Evolutionary conservation across 1,140 invertebrate genomes (phyloP), one percentile per base, ranked within the genome.

Genomic region (Drosophila sturtevanti): DNA sequence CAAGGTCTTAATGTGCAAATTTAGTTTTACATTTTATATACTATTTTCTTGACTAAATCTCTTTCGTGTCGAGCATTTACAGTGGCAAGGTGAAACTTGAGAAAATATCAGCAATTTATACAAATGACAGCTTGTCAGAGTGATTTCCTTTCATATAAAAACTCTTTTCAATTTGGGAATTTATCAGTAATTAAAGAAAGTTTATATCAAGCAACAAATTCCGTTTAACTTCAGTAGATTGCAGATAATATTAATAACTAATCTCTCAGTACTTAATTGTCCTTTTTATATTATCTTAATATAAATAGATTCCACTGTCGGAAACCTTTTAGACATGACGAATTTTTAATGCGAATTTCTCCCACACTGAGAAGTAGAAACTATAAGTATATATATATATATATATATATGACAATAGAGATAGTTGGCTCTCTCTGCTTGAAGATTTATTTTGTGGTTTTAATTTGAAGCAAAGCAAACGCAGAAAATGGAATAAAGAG

Each of bases 11-110:
- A 89, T 82, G 85, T 90, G 77, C 74, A 89, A 89, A 89, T 89
- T 89, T 85, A 76, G 77, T 89, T 89, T 89, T 89, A 85, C 85
- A 89, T 89, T 85, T 89, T 80, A 89, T 89, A 89, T 89, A 48
- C 41, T 21, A 48, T 48, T 48, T 48, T 48, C 89, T 80, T 70
- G 70, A 60, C 54, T 60, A 66, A 71, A 69, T 81, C 70, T 68
- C 63, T 66, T 58, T 72, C 38, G 55, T 44, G 34, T 22, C 10
- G 11, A 59, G 37, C 51, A 24, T 38, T 52, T 27, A 76, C 72
- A 76, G 72, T 76, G 72, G 70, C 55, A 48, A 6, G 11, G 10
- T 21, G 2, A 12, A 10, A 12, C 12, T 31, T 24, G 24, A 11
- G 9, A n/a, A 44, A 70, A 37, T 60, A 35, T 16, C 44, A 63